Conservation (phyloP, 2,113 vertebrate genomes). For the Marcusenius ussheri region DNA sequence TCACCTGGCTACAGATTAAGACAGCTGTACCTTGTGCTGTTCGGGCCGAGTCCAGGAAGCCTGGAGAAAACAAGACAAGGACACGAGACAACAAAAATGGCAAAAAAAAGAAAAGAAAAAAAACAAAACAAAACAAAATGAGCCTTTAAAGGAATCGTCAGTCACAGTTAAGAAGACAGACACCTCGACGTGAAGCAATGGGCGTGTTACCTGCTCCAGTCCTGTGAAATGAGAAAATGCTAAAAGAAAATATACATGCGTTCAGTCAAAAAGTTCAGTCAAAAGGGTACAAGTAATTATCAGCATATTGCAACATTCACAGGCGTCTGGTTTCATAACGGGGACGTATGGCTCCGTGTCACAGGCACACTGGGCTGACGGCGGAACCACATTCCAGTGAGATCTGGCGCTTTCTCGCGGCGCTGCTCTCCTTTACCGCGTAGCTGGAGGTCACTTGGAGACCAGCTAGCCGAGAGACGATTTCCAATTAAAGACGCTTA, state of each 20-base stretch:
- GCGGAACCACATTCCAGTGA: not conserved
- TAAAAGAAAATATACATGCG: constrained; percentile 18
- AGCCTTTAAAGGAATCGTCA: constrained; percentile 51
- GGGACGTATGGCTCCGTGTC: not conserved
- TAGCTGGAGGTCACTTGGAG: not conserved
- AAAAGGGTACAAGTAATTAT: constrained; percentile 24
- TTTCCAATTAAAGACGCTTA: not conserved
- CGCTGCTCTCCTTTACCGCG: not conserved
- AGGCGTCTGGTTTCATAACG: not conserved
- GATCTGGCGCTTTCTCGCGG: not conserved
- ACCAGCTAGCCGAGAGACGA: not conserved
- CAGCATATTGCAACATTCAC: constrained; percentile 19
- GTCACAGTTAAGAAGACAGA: constrained; percentile 28
- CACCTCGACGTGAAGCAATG: constrained; percentile 24
- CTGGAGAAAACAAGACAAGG: constrained; percentile 91
- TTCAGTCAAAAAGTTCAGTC: constrained; percentile 6
- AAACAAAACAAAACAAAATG: constrained; percentile 43
- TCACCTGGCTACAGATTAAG: not conserved
- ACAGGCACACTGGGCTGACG: not conserved
- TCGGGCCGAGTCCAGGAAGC: constrained; percentile 98
- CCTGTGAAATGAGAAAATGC: constrained; percentile 38
- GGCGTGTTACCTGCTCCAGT: constrained; percentile 25
- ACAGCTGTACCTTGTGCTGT: constrained; percentile 89
- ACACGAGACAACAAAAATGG: constrained; percentile 69
- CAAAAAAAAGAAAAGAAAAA: constrained; percentile 55